A percentile compares a stretch with the other conserved stretches of the same genome.
phyloP scores from a whole-genome alignment of 2,888 invertebrate genomes.

The Thysanoteuthis rhombus region DNA sequence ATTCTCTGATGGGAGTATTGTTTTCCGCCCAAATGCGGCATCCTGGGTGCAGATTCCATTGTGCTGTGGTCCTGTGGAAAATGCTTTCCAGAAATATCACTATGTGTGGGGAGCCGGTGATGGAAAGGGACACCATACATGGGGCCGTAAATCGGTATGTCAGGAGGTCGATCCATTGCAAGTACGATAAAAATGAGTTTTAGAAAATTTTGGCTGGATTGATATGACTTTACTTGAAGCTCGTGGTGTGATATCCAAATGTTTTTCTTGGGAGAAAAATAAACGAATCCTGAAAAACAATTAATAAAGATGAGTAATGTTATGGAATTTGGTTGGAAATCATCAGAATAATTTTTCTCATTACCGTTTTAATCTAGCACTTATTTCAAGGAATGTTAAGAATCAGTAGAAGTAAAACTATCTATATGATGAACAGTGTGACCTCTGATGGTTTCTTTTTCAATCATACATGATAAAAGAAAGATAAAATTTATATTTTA shows the following conservation, averaged over 20 bases:
- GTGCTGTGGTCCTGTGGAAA: constrained; percentile 14
- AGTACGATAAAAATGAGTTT: neutral
- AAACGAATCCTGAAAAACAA: neutral
- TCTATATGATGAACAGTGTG: too few species aligned
- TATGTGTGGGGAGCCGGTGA: neutral
- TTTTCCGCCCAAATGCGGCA: neutral
- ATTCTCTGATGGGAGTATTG: constrained; percentile 23
- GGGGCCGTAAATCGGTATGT: neutral
- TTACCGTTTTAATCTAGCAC: too few species aligned
- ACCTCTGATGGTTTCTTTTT: too few species aligned
- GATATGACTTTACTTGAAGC: neutral
- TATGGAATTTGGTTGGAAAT: neutral
- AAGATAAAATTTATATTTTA: too few species aligned
- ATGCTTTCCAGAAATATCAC: constrained; percentile 23
- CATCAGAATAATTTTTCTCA: too few species aligned
- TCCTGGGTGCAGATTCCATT: constrained; percentile 14
- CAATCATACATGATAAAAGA: too few species aligned
- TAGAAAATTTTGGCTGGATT: neutral
- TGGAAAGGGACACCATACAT: constrained; percentile 24
- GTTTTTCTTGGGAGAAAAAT: neutral
- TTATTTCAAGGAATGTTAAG: too few species aligned
- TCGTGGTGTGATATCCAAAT: neutral
- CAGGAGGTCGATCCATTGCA: constrained; percentile 1
- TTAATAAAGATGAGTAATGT: neutral
- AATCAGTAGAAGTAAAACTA: too few species aligned